Evolutionary conservation across 1,140 invertebrate genomes (phyloP), one percentile per base, ranked within the genome.

Genomic region (Tetranychus urticae): DNA sequence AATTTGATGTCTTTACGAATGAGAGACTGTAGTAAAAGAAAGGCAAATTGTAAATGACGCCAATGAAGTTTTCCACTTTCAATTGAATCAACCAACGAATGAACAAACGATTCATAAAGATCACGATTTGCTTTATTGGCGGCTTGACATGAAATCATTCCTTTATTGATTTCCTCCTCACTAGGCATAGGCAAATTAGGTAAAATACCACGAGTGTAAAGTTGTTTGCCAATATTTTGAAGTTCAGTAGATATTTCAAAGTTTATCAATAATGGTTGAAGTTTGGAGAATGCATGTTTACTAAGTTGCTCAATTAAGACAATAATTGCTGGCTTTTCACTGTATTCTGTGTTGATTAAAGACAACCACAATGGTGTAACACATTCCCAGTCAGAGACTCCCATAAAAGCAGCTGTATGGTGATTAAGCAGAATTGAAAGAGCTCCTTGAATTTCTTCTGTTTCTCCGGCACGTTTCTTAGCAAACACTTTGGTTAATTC

Each of bases 301-400:
- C 73, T 71, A 35, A 79, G 72, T 35, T 72, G 69, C 61, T 86
- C 83, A 58, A 89, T 79, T 45, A 91, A 70, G 47, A 74, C 77
- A 52, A 87, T 80, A 42, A 89, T 81, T 10, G 83, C 86, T 2
- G 80, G 78, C 70, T 88, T 87, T 67, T 89, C 86, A 0, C 82
- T 85, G 58, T 84, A 81, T 63, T 81, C 77, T 2, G 83, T 80
- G 64, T 77, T 69, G 0, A 86, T 74, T 5, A 88, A 64, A 3
- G 80, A 80, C 2, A 85, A 82, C 86, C 87, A 90, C 5, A 88
- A 68, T 34, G 76, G 70, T 33, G 71, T 69, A 3, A 89, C 73
- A 3, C 81, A 74, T 2, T 79, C 74, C 86, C 87, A 93, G 70
- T 87, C 80, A 61, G 81, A 79, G 66, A 81, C 79, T 2, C 83